Evolutionary conservation across 2,888 invertebrate species (phyloP), one percentile per base, ranked within the genome.

Genomic region (Therioaphis trifolii): DNA sequence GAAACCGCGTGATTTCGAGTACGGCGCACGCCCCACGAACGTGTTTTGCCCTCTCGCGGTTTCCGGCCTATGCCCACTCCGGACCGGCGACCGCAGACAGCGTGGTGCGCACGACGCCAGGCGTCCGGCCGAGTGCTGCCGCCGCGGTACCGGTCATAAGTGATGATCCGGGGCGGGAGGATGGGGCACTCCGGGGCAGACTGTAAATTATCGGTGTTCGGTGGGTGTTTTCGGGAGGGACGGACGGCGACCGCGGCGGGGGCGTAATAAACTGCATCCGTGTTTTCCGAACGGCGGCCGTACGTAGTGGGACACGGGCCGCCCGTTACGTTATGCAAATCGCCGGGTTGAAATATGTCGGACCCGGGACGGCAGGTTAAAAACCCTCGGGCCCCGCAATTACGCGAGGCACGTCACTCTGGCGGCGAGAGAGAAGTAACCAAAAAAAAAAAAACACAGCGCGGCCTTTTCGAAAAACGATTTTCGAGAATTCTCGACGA

Each of bases 181-280:
- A 3, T 3, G 7, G 35, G 35, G 35, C 35, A 35, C n/a, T n/a
- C 35, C 35, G 35, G 35, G 63, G 66, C 77, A 66, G 21, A 63
- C 77, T 21, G 77, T 77, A 63, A 77, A 77, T 77, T 58, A n/a
- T n/a, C n/a, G n/a, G 61, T 46, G 46, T 12, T 63, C 61, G 29
- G 14, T n/a, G 35, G 2, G 63, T 46, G 63, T 66, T 77, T 77
- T 77, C 49, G 49, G 49, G n/a, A 63, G 29, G 29, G 49, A 49
- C 49, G 46, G 9, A 49, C 49, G 29, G 35, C 29, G 7, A 24
- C 35, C 7, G 69, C 18, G 27, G 24, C 24, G 46, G 49, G 72
- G 68, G 69, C 58, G 71, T 72, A 71, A 82, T 82, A 82, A 82
- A 82, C 72, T 63, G 72, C 72, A 82, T 72, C 71, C 49, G 15